A percentile compares a stretch with the other conserved stretches of the same genome.
Evolutionary conservation across 2,888 invertebrate species (phyloP).

Genomic region (Acronicta alni): DNA sequence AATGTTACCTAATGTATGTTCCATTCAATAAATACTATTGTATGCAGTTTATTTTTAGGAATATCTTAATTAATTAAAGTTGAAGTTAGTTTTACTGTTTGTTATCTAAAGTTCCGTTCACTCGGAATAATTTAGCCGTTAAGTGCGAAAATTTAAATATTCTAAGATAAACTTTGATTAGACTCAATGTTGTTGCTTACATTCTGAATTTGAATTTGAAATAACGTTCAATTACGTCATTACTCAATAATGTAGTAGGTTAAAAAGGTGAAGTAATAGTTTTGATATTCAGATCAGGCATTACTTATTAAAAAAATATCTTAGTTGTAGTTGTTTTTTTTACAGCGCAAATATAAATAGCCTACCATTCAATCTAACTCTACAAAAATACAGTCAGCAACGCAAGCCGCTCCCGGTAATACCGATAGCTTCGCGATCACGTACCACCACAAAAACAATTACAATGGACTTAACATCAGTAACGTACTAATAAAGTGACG

Average conservation of each 20-base stretch:
- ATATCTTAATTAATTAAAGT: constrained; percentile 45
- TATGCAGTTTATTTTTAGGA: constrained; percentile 23
- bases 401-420: constrained; percentile 38
- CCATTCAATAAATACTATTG: background rate
- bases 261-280: no score
- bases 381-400: constrained; percentile 51
- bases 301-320: no score
- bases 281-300: no score
- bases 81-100: constrained; percentile 11
- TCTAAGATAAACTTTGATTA: constrained; percentile 26
- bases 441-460: constrained; percentile 62
- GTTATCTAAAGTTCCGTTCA: constrained; percentile 16
- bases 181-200: constrained; percentile 19
- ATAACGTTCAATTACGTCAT: background rate
- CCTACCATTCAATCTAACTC: background rate
- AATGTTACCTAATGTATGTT: no score
- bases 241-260: no score
- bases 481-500: constrained; percentile 70
- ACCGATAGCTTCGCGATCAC: constrained; percentile 40
- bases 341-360: background rate
- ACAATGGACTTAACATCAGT: constrained; percentile 67
- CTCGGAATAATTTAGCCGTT: constrained; percentile 38
- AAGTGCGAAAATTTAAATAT: constrained; percentile 46
- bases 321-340: background rate
- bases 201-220: constrained; percentile 20